Percentiles rank a stretch among this genome's conserved stretches.
These are phyloP conservation scores for Pipistrellus pygmaeus DNA, from an alignment of 2,797 vertebrate species.

Conservation along the genomic window DNA sequence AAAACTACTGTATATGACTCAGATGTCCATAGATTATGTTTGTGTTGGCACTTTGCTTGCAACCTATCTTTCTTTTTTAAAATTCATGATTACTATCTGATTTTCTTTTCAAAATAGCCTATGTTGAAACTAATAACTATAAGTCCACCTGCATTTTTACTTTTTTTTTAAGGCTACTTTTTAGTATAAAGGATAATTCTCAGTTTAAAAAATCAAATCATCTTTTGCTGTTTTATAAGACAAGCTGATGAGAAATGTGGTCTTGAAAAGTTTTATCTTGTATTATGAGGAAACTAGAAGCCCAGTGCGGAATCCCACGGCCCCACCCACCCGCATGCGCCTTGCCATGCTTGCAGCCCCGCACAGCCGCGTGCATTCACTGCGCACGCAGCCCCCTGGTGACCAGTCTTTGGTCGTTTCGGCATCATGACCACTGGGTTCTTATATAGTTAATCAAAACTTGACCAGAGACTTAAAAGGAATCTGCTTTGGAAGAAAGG, in stretches of 20 bases:
- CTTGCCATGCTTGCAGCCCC: too few species aligned
- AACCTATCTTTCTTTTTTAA: not conserved
- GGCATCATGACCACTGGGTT: too few species aligned
- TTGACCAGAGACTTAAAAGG: constrained; percentile 42
- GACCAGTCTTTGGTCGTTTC: too few species aligned
- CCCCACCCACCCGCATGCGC: too few species aligned
- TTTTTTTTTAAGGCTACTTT: not conserved
- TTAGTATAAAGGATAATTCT: constrained; percentile 39
- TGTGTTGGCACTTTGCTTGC: constrained; percentile 34
- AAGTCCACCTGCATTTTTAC: not conserved
- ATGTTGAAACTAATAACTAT: constrained; percentile 48
- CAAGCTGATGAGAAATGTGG: constrained; percentile 34
- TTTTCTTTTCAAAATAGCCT: constrained; percentile 55
- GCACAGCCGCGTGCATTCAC: too few species aligned
- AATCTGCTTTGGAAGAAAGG: constrained; percentile 41
- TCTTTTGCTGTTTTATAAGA: constrained; percentile 19
- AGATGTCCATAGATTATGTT: constrained; percentile 29
- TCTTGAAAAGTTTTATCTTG: constrained; percentile 45
- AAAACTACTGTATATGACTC: constrained; percentile 27
- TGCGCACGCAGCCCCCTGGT: too few species aligned
- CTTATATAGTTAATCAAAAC: constrained; percentile 7
- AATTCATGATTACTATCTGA: not conserved
- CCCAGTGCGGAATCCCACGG: too few species aligned
- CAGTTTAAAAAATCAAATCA: constrained; percentile 44
- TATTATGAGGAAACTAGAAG: constrained; percentile 47